phyloP scores from a whole-genome alignment of 2,113 vertebrate species.

The Periophthalmodon schlosseri region DNA sequence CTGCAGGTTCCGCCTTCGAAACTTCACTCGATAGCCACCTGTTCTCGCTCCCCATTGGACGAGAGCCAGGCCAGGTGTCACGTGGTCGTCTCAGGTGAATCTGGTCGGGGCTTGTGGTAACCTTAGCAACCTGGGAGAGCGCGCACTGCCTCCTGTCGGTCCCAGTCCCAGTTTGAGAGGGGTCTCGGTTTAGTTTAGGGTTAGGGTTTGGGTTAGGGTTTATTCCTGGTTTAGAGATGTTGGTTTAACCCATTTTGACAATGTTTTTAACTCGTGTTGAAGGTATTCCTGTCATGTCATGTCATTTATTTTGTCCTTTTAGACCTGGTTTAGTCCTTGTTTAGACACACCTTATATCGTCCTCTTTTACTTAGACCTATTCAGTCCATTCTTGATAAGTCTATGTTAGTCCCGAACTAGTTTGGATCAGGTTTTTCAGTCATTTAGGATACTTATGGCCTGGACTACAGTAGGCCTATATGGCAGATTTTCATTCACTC shows the following conservation, averaged over 20 bases:
- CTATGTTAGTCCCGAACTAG: background rate
- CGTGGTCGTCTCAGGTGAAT: constrained; percentile 55
- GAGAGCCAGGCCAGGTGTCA: constrained; percentile 22
- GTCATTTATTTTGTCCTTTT: too few relatives aligned
- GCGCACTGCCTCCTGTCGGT: background rate
- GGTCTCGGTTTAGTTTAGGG: background rate
- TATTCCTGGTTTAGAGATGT: background rate
- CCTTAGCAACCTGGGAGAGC: constrained; percentile 41
- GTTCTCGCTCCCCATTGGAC: constrained; percentile 58
- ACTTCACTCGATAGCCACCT: constrained; percentile 63
- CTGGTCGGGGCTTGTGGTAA: constrained; percentile 53
- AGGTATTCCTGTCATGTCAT: too few relatives aligned
- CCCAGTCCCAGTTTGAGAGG: too few relatives aligned
- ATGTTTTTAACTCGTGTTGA: background rate
- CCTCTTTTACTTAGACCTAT: background rate
- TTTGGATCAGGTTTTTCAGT: too few relatives aligned
- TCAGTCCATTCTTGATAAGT: background rate
- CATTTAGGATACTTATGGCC: too few relatives aligned
- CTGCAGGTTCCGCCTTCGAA: constrained; percentile 72
- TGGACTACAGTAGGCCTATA: too few relatives aligned
- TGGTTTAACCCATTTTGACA: too few relatives aligned
- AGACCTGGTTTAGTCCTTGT: background rate
- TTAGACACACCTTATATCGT: background rate
- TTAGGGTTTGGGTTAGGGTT: too few relatives aligned
- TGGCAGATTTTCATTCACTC: too few relatives aligned